These are phyloP conservation scores for Junco hyemalis DNA, from an alignment of 2,113 vertebrate species.

Conservation along the genomic window DNA sequence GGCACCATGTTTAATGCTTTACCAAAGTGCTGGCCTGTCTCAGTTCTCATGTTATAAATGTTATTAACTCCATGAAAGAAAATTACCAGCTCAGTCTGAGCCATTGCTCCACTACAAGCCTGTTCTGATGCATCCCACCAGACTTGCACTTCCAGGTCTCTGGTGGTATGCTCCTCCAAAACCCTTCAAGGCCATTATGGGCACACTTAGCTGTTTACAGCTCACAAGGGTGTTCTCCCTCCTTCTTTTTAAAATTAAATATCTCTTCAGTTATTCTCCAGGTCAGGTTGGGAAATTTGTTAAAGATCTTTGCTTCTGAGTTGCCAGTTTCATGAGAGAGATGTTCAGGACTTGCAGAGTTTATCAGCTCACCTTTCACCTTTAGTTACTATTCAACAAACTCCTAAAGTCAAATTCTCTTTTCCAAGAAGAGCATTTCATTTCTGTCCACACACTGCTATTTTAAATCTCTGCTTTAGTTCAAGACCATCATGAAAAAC, in stretches of 20 bases:
- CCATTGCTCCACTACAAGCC: background rate
- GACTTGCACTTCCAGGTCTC: background rate
- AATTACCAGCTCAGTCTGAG: background rate
- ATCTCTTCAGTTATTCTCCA: background rate
- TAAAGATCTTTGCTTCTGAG: background rate
- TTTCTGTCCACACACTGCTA: background rate
- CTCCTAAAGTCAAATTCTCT: background rate
- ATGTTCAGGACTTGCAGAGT: background rate
- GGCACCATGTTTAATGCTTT: background rate
- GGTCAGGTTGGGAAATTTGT: background rate
- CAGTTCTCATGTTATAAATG: background rate
- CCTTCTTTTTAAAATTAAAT: background rate
- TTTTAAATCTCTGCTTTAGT: background rate
- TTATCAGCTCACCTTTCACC: background rate
- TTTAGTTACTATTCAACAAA: background rate
- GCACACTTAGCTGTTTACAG: background rate
- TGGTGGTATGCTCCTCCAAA: background rate
- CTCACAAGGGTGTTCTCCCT: background rate
- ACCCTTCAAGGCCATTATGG: background rate
- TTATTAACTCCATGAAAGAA: background rate
- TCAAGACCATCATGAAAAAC: background rate
- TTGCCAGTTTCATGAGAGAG: background rate
- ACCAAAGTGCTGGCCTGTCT: background rate
- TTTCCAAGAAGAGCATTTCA: background rate
- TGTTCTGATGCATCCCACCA: background rate